Evolutionary conservation across 2,113 vertebrate genomes (phyloP), one percentile per base, ranked within the genome.

Genomic region (Phodopus roborovskii): DNA sequence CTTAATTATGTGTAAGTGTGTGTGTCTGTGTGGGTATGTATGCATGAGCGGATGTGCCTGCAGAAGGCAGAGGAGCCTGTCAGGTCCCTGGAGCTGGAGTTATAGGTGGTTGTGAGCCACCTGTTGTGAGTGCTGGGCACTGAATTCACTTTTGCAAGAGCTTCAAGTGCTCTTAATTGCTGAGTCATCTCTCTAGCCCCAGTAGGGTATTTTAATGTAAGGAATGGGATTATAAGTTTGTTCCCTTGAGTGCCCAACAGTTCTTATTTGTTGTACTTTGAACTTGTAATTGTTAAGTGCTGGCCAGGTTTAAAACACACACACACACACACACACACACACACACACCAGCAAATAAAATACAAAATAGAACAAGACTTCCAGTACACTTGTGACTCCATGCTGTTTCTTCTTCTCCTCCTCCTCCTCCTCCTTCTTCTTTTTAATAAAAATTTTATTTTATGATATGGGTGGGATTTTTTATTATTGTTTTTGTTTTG

Each of bases 241-340:
- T 87, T 56, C 17, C 36, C 36, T 56, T 19, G 22, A 7, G n/a
- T 53, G 17, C 36, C 22, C 58, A 75, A 22, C 5, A 64, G 56
- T 33, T 50, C 79, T 91, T 84, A 17, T 87, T 90, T 82, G 26
- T 83, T 88, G 45, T 36, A 66, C 48, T 96, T 90, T 71, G 71
- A 94, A 71, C 7, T 20, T 12, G n/a, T 16, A 10, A 71, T 22
- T 81, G 11, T 88, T 81, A 81, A 73, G 56, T 74, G 13, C 73
- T 48, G 42, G 73, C 15, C 56, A 28, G n/a, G 64, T 91, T 53
- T 79, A 87, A 90, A 45, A 91, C 53, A 56, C 53, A 56, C 53
- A 56, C 12, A 56, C 53, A 56, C 53, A 56, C 53, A 56, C 53
- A 56, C 53, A 56, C 53, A 56, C 53, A 56, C 53, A 56, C 53